Conservation (phyloP, 2,888 invertebrate genomes). For the Brenthis daphne region DNA sequence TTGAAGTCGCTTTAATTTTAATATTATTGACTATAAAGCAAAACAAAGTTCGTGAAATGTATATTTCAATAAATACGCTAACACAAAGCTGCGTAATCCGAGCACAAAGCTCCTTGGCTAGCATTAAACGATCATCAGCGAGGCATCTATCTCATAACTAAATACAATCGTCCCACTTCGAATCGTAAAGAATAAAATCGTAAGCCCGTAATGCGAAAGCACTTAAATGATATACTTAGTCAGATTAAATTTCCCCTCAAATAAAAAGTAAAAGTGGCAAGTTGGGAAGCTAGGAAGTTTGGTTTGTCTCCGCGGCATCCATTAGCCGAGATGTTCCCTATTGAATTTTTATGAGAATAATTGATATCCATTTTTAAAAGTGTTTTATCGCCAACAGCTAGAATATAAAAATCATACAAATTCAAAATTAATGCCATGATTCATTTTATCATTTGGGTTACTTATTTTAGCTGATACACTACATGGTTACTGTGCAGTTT, state of each 20-base stretch:
- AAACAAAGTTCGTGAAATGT: no score
- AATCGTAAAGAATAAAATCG: slow-evolving; percentile 53
- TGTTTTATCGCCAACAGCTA: no score
- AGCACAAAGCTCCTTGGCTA: slow-evolving; percentile 1
- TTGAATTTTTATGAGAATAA: slow-evolving; percentile 15
- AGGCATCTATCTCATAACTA: slow-evolving; percentile 44
- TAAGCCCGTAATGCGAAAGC: slow-evolving; percentile 55
- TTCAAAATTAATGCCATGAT: background rate
- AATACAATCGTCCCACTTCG: slow-evolving; percentile 35
- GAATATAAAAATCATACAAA: no score
- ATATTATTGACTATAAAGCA: no score
- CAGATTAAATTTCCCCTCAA: slow-evolving; percentile 51
- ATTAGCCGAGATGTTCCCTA: slow-evolving; percentile 12
- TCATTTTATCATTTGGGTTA: no score
- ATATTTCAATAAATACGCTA: no score
- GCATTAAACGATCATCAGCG: slow-evolving; percentile 14
- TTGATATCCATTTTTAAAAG: background rate
- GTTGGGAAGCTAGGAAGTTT: slow-evolving; percentile 19
- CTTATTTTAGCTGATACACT: no score
- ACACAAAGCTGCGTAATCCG: background rate
- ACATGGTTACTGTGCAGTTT: no score
- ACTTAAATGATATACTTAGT: slow-evolving; percentile 54
- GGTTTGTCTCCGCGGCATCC: background rate
- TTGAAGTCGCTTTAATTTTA: no score
- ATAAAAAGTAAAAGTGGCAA: slow-evolving; percentile 42